Evolutionary conservation across 2,113 vertebrate species (phyloP), one percentile per base, ranked within the genome.

Genomic region (Chloebia gouldiae): DNA sequence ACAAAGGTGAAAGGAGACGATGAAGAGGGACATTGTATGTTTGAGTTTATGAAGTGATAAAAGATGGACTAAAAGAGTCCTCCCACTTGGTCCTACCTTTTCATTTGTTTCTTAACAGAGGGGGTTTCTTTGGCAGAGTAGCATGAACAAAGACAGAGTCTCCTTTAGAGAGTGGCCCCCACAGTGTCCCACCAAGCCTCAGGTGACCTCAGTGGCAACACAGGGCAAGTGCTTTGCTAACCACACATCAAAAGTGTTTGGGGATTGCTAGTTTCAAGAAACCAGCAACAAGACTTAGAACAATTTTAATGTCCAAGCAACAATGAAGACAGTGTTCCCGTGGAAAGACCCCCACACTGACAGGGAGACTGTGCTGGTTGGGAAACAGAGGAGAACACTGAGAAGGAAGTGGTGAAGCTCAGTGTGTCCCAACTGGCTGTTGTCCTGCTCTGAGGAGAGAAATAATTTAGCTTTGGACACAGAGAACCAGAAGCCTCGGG

Each of bases 181-280:
- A 5, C 19, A 3, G 10, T 2, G 19, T 15, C 12, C 21, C 1
- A 4, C 21, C 23, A 15, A 35, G 33, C 40, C 59, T 13, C 81
- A 40, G 39, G 44, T 37, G 57, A 5, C 45, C 30, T 18, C 65
- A 40, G 3, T 6, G 10, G 18, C 54, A 37, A 7, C 76, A 50
- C 23, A 37, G 39, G 35, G 22, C 0, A 2, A 35, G 7, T 4
- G 19, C 44, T 83, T 42, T 76, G 63, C 63, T 40, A 40, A 63
- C 37, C 40, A 40, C 6, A 4, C 37, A 44, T 65, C 14, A 13
- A 12, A 57, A 50, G 20, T 31, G 28, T 37, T 65, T 0, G 0
- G 22, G 30, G 13, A 35, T 17, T 51, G 20, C 39, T 81, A 50
- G 16, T 77, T 73, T 78, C 69, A 53, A 65, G 50, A 70, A 85